phyloP scores from a whole-genome alignment of 2,888 invertebrate species.

The Hecatera dysodea region DNA sequence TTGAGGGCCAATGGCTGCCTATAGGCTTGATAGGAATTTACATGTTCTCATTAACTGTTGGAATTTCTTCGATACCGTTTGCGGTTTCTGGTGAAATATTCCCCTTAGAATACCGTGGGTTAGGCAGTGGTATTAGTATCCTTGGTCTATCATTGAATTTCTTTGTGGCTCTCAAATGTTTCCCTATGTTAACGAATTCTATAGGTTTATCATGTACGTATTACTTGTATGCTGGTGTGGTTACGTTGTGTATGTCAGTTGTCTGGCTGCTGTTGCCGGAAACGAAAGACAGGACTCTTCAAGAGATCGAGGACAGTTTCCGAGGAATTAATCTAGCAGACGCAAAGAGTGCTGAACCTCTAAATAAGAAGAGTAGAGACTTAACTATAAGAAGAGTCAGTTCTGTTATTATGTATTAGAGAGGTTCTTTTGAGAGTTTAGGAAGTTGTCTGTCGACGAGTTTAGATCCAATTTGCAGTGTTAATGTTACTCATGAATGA shows the following conservation, averaged over 20 bases:
- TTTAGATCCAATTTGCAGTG: conserved; percentile 5
- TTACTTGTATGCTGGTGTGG: conserved; percentile 90
- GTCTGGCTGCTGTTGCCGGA: conserved; percentile 92
- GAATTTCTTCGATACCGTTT: conserved; percentile 93
- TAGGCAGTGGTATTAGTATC: conserved; percentile 92
- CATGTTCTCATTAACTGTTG: conserved; percentile 91
- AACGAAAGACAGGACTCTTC: conserved; percentile 92
- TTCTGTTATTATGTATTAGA: conserved; percentile 82
- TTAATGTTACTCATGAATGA: conserved; percentile 12
- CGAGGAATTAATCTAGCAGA: conserved; percentile 76
- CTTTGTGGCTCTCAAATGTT: conserved; percentile 92
- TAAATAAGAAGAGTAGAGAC: conserved; percentile 72
- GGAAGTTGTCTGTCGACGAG: not conserved
- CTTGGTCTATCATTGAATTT: conserved; percentile 92
- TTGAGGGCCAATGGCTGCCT: conserved; percentile 86
- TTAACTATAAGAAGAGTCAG: conserved; percentile 80
- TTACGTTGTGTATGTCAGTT: conserved; percentile 87
- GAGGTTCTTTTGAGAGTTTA: not conserved
- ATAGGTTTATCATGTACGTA: conserved; percentile 91
- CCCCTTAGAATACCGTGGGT: conserved; percentile 91
- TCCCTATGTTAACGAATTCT: conserved; percentile 89
- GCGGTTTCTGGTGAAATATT: conserved; percentile 94
- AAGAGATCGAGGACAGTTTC: conserved; percentile 92
- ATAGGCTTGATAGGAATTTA: conserved; percentile 89
- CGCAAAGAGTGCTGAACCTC: conserved; percentile 74